Conservation (phyloP, 2,113 vertebrate species). For the Kryptolebias marmoratus region DNA sequence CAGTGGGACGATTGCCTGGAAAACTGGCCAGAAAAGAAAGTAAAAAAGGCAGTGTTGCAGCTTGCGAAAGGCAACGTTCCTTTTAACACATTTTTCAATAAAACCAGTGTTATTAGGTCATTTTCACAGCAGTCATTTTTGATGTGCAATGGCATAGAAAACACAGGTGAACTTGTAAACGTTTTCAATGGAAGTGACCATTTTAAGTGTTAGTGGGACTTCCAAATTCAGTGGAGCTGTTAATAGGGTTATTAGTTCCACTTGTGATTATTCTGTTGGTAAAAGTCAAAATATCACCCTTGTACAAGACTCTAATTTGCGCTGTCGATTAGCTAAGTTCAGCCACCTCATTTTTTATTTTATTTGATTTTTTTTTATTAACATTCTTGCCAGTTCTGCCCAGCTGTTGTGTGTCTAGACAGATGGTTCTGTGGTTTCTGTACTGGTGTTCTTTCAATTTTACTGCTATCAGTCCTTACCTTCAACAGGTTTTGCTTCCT, state of each 20-base stretch:
- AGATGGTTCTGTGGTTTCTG: conserved; percentile 31
- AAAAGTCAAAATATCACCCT: conserved; percentile 7
- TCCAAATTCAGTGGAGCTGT: neutral
- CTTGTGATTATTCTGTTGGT: conserved; percentile 8
- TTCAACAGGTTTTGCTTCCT: conserved; percentile 47
- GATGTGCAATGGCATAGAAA: conserved; percentile 6
- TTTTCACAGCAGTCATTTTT: conserved; percentile 19
- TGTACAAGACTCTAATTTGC: conserved; percentile 7
- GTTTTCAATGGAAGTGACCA: conserved; percentile 5
- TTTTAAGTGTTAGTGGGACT: neutral
- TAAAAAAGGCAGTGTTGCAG: neutral
- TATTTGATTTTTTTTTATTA: neutral
- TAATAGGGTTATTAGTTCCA: conserved; percentile 17
- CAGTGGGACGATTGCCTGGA: conserved; percentile 57
- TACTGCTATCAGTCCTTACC: conserved; percentile 43
- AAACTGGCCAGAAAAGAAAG: conserved; percentile 13
- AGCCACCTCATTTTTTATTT: neutral
- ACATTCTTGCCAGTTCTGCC: conserved; percentile 15
- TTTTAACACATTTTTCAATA: conserved; percentile 4
- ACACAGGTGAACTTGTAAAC: neutral
- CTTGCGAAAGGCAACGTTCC: neutral
- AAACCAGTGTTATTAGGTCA: neutral
- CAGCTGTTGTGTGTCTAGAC: conserved; percentile 65
- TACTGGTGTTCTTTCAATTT: conserved; percentile 32
- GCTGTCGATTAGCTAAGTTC: neutral